These are phyloP conservation scores for Tonatia bakeri DNA, from an alignment of 2,113 vertebrate species.

Conservation along the genomic window DNA sequence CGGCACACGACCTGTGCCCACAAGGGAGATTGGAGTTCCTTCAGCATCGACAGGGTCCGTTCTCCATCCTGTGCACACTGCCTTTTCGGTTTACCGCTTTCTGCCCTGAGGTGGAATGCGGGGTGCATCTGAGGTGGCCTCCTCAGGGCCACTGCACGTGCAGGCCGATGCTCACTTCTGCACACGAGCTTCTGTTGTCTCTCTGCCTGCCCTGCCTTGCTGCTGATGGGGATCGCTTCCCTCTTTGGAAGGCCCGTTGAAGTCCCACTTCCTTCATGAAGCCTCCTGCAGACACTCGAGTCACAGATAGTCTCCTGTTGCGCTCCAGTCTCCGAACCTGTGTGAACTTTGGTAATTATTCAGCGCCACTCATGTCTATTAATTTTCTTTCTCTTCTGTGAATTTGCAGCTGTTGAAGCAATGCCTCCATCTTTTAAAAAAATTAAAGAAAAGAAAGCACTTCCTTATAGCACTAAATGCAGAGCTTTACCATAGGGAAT, in stretches of 20 bases:
- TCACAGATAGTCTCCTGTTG: neutral
- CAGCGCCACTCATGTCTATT: accelerated
- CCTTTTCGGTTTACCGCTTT: neutral
- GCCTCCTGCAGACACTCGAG: too few relatives aligned
- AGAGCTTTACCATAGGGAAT: neutral
- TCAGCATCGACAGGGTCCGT: neutral
- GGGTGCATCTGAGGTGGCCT: too few relatives aligned
- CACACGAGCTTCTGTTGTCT: too few relatives aligned
- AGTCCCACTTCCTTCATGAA: neutral
- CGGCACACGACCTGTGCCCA: accelerated
- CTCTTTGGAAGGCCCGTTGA: neutral
- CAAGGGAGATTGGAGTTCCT: neutral
- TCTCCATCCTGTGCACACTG: neutral
- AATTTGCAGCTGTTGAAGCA: neutral
- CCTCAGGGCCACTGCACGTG: accelerated
- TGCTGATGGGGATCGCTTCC: too few relatives aligned
- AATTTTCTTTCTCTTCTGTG: neutral
- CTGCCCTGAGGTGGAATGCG: neutral
- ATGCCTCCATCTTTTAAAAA: neutral
- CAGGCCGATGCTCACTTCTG: accelerated
- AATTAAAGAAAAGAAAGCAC: neutral
- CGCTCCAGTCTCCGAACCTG: accelerated
- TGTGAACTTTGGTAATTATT: accelerated
- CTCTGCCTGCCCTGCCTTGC: neutral
- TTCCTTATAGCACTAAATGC: neutral